A percentile compares a stretch with the other conserved stretches of the same genome.
Conservation (phyloP, 35 echinoderm and acorn worm species). For the Amphiura filiformis region DNA sequence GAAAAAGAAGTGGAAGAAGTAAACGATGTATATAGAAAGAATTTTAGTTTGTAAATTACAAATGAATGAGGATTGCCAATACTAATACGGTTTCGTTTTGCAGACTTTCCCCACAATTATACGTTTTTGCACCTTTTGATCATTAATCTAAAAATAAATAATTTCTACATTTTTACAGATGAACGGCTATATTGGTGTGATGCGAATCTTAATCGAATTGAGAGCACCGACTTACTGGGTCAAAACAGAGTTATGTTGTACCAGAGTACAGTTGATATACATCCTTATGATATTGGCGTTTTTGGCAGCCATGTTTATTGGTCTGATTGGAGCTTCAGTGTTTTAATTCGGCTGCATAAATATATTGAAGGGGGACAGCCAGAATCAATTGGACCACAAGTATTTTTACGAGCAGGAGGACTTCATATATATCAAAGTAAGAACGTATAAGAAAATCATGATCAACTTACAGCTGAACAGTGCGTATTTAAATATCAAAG, state of each 20-base stretch:
- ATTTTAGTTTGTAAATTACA: too few species aligned
- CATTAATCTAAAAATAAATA: too few species aligned
- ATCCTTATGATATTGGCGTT: background rate
- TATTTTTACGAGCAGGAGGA: background rate
- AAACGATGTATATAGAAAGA: too few species aligned
- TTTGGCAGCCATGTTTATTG: background rate
- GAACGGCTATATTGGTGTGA: background rate
- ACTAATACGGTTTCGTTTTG: too few species aligned
- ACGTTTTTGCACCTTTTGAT: too few species aligned
- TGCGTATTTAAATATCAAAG: too few species aligned
- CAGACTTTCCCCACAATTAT: too few species aligned
- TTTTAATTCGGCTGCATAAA: background rate
- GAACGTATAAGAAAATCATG: too few species aligned
- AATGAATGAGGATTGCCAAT: too few species aligned
- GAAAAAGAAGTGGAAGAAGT: too few species aligned
- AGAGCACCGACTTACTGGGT: background rate
- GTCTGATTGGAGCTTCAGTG: background rate
- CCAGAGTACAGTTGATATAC: background rate
- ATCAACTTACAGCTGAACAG: too few species aligned
- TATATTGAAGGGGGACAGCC: background rate
- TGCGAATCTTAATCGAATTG: background rate
- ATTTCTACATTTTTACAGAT: background rate
- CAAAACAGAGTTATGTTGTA: background rate
- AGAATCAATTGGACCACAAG: background rate
- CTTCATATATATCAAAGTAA: too few species aligned